Conservation (phyloP, 2,797 vertebrate species). For the Thamnophis elegans region DNA sequence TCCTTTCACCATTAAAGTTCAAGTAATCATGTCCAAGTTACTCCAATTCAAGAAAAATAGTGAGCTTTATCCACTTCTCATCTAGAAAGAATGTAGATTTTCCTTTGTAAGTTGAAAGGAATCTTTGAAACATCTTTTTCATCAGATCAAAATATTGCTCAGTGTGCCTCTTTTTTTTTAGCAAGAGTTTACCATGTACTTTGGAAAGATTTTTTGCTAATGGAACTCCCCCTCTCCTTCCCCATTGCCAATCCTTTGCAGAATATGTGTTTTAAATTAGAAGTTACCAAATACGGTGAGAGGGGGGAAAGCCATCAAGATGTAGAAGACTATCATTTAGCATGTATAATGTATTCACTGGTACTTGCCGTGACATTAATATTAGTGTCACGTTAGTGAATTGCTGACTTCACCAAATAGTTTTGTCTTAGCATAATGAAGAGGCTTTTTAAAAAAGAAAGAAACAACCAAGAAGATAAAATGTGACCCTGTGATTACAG, state of each 20-base stretch:
- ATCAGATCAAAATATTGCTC: background rate
- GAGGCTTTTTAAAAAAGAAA: background rate
- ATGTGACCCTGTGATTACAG: background rate
- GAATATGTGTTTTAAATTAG: background rate
- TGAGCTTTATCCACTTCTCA: background rate
- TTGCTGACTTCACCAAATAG: background rate
- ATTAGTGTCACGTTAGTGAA: background rate
- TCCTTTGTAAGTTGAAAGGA: background rate
- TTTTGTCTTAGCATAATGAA: background rate
- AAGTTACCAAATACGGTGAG: background rate
- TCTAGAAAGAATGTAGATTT: background rate
- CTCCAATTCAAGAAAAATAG: background rate
- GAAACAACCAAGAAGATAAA: background rate
- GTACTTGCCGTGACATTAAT: background rate
- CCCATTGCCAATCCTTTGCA: background rate
- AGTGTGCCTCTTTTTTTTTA: background rate
- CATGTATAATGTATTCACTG: background rate
- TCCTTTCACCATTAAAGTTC: background rate
- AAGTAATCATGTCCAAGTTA: background rate
- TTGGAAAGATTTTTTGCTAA: background rate
- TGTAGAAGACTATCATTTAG: background rate
- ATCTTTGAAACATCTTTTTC: background rate
- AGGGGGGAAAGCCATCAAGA: background rate
- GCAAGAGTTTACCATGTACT: background rate
- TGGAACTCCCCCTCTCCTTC: background rate